Evolutionary conservation across 2,113 vertebrate genomes (phyloP).

Genomic region (Centropus unirufus): DNA sequence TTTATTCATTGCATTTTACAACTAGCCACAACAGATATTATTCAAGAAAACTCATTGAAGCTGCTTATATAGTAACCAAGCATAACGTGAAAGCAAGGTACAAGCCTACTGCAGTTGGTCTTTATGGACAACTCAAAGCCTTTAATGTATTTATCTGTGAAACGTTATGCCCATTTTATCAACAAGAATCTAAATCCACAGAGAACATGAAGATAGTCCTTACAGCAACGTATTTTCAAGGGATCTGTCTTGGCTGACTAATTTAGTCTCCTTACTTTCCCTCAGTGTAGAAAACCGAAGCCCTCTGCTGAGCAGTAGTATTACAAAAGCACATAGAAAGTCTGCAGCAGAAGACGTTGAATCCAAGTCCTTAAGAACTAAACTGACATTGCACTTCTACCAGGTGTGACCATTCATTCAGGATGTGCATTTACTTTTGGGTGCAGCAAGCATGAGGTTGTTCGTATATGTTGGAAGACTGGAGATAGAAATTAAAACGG

Average conservation of each 20-base stretch:
- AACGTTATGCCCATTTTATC: neutral
- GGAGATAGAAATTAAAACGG: neutral
- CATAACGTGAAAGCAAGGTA: neutral
- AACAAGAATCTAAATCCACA: neutral
- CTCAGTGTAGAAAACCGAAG: neutral
- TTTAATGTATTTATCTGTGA: neutral
- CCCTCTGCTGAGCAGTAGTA: neutral
- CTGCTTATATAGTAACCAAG: neutral
- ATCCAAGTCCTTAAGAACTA: neutral
- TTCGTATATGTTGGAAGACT: neutral
- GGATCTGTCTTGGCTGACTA: neutral
- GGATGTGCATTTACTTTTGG: neutral
- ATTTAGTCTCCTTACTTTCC: neutral
- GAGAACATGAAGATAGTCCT: neutral
- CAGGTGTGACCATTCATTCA: neutral
- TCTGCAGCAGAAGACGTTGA: neutral
- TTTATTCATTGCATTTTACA: neutral
- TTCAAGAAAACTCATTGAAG: neutral
- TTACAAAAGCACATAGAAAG: neutral
- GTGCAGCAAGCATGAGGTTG: fast-evolving
- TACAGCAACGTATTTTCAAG: neutral
- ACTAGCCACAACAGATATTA: neutral
- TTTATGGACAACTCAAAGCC: neutral
- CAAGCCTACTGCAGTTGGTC: neutral
- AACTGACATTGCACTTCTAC: neutral